A percentile compares a stretch with the other conserved stretches of the same genome.
phyloP scores from a whole-genome alignment of 1,140 invertebrate species.

The Formica exsecta region DNA sequence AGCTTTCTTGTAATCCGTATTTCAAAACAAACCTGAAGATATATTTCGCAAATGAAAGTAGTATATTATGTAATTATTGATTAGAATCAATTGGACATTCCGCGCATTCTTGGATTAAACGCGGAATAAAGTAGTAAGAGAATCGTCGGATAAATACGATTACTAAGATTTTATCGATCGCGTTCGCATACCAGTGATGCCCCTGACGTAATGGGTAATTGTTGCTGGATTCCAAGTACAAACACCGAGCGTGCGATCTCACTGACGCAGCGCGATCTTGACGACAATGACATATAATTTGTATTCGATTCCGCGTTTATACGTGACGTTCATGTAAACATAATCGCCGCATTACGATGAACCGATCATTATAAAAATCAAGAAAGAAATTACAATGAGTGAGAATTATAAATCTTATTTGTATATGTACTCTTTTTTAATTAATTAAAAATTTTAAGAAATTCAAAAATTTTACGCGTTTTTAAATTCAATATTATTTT shows the following conservation, averaged over 20 bases:
- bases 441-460: too few species aligned
- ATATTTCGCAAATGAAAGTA: conserved; percentile 11
- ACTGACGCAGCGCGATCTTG: conserved; percentile 32
- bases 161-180: conserved; percentile 42
- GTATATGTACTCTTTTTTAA: not conserved
- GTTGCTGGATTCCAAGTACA: conserved; percentile 31
- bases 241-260: conserved; percentile 19
- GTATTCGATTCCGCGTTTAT: conserved; percentile 44
- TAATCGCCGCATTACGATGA: conserved; percentile 1
- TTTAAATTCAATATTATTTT: too few species aligned
- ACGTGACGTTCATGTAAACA: conserved; percentile 50
- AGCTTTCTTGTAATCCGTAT: not conserved
- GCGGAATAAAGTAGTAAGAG: conserved; percentile 8
- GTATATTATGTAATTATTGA: conserved; percentile 7
- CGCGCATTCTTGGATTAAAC: not conserved
- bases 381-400: not conserved
- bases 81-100: conserved; percentile 24
- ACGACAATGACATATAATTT: conserved; percentile 55
- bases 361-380: conserved; percentile 7
- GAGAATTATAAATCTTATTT: not conserved
- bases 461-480: too few species aligned
- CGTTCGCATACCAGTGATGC: conserved; percentile 6
- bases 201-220: conserved; percentile 37
- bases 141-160: not conserved
- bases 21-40: not conserved